Conservation (phyloP, 2,888 invertebrate genomes). For the Himalopsyche anomala region DNA sequence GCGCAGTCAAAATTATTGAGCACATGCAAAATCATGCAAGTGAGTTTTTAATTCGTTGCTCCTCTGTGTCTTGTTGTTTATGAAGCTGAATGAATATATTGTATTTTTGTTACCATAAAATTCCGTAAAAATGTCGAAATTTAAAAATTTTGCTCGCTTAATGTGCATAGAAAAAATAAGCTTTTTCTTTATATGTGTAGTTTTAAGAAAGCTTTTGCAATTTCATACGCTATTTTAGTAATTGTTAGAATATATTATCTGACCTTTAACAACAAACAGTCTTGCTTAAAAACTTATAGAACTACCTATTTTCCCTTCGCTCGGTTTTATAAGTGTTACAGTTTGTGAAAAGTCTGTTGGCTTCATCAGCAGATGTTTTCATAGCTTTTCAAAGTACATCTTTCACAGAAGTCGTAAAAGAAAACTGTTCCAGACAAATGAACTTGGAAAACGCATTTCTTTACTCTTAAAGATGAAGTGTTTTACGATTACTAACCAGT, state of each 20-base stretch:
- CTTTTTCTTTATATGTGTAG: too few species aligned
- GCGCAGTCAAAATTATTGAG: too few species aligned
- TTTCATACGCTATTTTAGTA: too few species aligned
- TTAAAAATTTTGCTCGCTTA: too few species aligned
- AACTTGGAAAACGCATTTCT: background rate
- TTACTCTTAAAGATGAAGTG: background rate
- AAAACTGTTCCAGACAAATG: background rate
- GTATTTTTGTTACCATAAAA: too few species aligned
- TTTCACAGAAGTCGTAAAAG: background rate
- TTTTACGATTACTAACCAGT: background rate
- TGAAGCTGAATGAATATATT: too few species aligned
- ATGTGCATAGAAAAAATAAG: too few species aligned
- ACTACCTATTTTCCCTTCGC: background rate
- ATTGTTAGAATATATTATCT: background rate
- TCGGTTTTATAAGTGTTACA: slow-evolving; percentile 10
- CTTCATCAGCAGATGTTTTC: slow-evolving; percentile 11
- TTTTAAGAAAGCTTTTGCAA: too few species aligned
- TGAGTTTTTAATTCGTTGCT: too few species aligned
- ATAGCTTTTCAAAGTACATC: background rate
- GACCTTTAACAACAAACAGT: background rate
- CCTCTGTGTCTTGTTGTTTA: too few species aligned
- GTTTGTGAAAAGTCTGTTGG: background rate
- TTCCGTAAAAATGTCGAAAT: too few species aligned
- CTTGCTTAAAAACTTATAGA: background rate
- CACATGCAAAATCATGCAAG: too few species aligned